Evolutionary conservation across 1,140 invertebrate species (phyloP).

Genomic region (Cyrtorhinus lividipennis): DNA sequence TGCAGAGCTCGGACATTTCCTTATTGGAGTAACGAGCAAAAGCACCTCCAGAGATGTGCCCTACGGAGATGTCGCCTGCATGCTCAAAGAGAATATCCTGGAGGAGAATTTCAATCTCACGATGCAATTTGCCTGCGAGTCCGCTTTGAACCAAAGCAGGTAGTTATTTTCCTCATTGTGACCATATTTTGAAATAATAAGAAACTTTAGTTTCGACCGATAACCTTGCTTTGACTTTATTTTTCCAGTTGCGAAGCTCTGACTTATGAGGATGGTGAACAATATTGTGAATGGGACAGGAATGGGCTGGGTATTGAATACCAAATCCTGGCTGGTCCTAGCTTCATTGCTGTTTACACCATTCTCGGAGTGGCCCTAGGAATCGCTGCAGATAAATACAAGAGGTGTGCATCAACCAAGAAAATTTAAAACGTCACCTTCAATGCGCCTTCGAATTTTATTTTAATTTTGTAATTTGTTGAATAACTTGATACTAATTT

Average conservation of each 20-base stretch:
- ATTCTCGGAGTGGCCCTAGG: constrained; percentile 71
- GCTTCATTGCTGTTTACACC: constrained; percentile 82
- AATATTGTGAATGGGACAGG: constrained; percentile 80
- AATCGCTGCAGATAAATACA: constrained; percentile 63
- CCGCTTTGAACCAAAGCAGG: constrained; percentile 43
- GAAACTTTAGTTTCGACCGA: too few relatives aligned
- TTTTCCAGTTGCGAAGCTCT: constrained; percentile 44
- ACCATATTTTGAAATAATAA: too few relatives aligned
- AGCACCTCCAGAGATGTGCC: constrained; percentile 66
- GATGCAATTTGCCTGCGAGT: constrained; percentile 47
- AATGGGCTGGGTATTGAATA: constrained; percentile 83
- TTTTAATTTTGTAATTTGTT: constrained; percentile 2
- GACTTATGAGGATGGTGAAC: constrained; percentile 45
- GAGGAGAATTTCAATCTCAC: constrained; percentile 31
- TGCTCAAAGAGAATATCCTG: constrained; percentile 47
- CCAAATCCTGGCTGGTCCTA: constrained; percentile 79
- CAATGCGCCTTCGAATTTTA: neutral
- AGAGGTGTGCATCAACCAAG: constrained; percentile 30
- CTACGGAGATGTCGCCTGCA: constrained; percentile 76
- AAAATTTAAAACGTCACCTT: neutral
- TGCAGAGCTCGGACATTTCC: constrained; percentile 70
- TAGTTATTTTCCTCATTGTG: too few relatives aligned
- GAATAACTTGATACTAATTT: too few relatives aligned
- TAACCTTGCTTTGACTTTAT: too few relatives aligned
- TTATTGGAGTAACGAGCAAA: constrained; percentile 75